Evolutionary conservation across 2,797 vertebrate species (phyloP).

Genomic region (Rhinoraja longicauda): DNA sequence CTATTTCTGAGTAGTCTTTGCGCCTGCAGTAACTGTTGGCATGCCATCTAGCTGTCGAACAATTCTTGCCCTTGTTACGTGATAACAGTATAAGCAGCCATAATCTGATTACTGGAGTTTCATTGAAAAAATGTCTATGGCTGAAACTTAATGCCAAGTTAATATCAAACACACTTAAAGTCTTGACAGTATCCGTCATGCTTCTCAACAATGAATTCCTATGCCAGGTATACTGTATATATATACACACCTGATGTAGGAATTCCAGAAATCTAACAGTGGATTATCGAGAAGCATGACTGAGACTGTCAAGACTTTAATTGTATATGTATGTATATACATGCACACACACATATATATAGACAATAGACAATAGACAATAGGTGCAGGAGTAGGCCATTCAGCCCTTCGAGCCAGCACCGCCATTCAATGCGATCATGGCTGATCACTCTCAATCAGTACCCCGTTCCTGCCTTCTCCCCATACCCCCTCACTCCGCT

Average conservation of each 20-base stretch:
- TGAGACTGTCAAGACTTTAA: not conserved
- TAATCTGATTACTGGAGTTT: not conserved
- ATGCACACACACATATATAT: too few species aligned
- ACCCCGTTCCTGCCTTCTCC: too few species aligned
- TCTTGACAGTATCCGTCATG: not conserved
- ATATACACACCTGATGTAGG: not conserved
- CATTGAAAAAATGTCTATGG: not conserved
- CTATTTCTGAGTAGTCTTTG: not conserved
- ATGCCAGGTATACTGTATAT: too few species aligned
- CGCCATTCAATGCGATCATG: too few species aligned
- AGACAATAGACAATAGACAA: too few species aligned
- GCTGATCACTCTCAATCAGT: too few species aligned
- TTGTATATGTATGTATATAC: not conserved
- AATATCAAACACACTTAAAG: not conserved
- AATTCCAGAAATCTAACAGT: not conserved
- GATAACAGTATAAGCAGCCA: not conserved
- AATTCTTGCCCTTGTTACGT: not conserved
- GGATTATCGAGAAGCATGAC: not conserved
- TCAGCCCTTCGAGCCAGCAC: too few species aligned
- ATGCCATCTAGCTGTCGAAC: slow-evolving; percentile 6
- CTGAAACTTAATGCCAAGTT: not conserved
- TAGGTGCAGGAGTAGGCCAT: too few species aligned
- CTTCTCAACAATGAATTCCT: slow-evolving; percentile 6
- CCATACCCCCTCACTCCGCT: too few species aligned
- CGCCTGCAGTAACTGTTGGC: not conserved